Conservation (phyloP, 2,888 invertebrate species). For the Melanostoma scalare region DNA sequence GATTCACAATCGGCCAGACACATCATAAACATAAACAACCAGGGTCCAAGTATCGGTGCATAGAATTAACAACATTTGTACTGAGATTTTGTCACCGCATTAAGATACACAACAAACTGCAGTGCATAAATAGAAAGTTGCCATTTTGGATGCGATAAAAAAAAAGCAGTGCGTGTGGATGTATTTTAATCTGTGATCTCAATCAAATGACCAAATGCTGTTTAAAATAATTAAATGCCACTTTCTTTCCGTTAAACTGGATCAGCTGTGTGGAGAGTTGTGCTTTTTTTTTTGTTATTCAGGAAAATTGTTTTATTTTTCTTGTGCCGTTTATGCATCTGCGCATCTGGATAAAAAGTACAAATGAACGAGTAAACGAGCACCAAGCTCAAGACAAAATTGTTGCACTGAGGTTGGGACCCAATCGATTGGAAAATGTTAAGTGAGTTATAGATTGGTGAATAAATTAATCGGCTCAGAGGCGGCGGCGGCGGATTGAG, state of each 20-base stretch:
- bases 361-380: constrained; percentile 11
- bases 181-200: constrained; percentile 64
- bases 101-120: constrained; percentile 38
- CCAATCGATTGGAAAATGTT: constrained; percentile 68
- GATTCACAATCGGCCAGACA: constrained; percentile 22
- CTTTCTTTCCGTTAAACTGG: constrained; percentile 69
- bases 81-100: constrained; percentile 1
- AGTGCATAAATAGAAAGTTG: constrained; percentile 59
- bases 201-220: constrained; percentile 66
- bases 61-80: constrained; percentile 12
- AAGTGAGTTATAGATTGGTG: constrained; percentile 61
- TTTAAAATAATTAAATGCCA: constrained; percentile 70
- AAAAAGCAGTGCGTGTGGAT: constrained; percentile 14
- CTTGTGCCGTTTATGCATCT: background rate
- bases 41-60: background rate
- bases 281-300: background rate
- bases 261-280: constrained; percentile 36
- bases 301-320: constrained; percentile 14
- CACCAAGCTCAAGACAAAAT: background rate
- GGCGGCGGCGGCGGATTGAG: constrained; percentile 10
- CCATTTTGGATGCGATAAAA: constrained; percentile 46
- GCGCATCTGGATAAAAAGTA: constrained; percentile 8
- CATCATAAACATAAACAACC: constrained; percentile 25
- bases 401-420: constrained; percentile 36
- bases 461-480: constrained; percentile 46